Evolutionary conservation across 2,113 vertebrate species (phyloP).

Genomic region (Calyptomena viridis): DNA sequence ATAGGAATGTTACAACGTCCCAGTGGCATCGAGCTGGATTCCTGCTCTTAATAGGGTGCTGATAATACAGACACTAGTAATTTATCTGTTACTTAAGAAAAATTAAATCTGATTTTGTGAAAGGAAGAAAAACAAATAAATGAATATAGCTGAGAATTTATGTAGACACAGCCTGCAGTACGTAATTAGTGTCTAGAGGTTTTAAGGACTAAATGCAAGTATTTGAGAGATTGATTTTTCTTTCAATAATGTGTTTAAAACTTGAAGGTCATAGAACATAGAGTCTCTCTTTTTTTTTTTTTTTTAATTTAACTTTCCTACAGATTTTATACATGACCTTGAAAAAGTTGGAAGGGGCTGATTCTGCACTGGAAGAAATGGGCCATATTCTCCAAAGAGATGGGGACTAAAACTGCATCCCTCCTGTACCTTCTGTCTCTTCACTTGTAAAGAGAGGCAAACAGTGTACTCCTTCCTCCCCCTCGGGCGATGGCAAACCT

Average conservation of each 20-base stretch:
- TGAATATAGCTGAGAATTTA: constrained; percentile 13
- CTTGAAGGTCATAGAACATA: neutral
- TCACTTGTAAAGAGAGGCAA: neutral
- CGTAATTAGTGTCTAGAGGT: neutral
- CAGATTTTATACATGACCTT: neutral
- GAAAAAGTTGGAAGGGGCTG: neutral
- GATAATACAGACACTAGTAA: constrained; percentile 60
- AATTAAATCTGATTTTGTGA: constrained; percentile 53
- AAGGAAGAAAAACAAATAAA: constrained; percentile 31
- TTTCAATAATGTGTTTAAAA: neutral
- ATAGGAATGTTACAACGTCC: constrained; percentile 54
- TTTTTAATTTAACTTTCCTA: neutral
- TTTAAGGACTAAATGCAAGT: neutral
- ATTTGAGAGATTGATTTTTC: neutral
- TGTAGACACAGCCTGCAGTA: neutral
- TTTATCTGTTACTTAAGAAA: constrained; percentile 61
- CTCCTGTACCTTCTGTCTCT: neutral
- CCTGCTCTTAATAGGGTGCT: constrained; percentile 57
- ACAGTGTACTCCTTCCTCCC: neutral
- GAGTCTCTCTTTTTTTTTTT: neutral
- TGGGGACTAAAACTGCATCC: neutral
- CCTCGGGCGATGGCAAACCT: neutral
- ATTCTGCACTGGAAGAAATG: neutral
- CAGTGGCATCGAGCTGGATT: constrained; percentile 51
- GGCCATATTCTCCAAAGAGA: neutral